Evolutionary conservation across 2,797 vertebrate genomes (phyloP), one percentile per base, ranked within the genome.

Genomic region (Muraenolepis orangiensis): DNA sequence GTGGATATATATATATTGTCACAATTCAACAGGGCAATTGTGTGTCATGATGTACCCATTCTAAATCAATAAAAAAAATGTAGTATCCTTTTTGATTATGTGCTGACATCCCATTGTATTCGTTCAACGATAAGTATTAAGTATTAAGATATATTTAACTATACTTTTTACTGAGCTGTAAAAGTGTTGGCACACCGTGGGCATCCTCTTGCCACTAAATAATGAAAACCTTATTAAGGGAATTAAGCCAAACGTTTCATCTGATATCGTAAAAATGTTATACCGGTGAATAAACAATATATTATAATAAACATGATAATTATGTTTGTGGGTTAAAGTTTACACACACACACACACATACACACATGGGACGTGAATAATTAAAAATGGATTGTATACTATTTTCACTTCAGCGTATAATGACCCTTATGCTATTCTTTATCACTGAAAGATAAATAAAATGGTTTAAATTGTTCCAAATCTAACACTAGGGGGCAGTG

Each of bases 61-160:
- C 74, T 87, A 83, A 89, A 84, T 73, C 57, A 64, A 64, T 64
- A 64, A 84, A 87, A 84, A 87, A 74, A 83, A 84, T 40, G 88
- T 87, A 84, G 82, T 92, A 87, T 91, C 88, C 74, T 84, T 89
- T 91, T 87, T 89, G 78, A 91, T 87, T 91, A 89, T 90, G 87
- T 92, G 91, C 87, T 83, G 85, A 29, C 13, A 90, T 91, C 87
- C 84, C 87, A 89, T 90, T 89, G 86, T 92, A 86, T 92, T 90
- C 84, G 87, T 87, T 87, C 78, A 87, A 89, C 74, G 79, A 78
- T 86, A 87, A 82, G 84, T 73, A 86, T 61, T 87, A 87, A 30
- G 77, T 84, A 86, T 88, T 78, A 82, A n/a, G n/a, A n/a, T n/a
- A n/a, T n/a, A n/a, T n/a, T n/a, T n/a, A n/a, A n/a, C n/a, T n/a